Base-by-base conservation (phyloP, 64 coral and sea anemone genomes). In the Cladopsammia gracilis region DNA sequence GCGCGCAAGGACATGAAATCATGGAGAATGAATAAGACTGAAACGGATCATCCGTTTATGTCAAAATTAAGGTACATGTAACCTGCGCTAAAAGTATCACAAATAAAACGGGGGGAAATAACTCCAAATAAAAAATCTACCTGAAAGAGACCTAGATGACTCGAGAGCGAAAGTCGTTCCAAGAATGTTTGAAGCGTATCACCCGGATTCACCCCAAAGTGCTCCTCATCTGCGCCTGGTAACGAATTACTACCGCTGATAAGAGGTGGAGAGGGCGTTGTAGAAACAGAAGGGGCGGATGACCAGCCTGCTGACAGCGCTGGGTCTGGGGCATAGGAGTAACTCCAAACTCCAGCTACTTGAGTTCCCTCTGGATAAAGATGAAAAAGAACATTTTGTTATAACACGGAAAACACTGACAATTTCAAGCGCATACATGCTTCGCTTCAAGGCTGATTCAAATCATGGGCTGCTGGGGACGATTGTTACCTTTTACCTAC, bases 131-230 rank as follows among this genome's bases (percentile, higher is more conserved):
- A 12, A 7, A 56, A 7, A 12, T 56, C 62, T 75, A 99, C 98
- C 98, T 94, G 98, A 93, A 99, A 99, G 25, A 99, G 92, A 88
- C 91, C 82, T 16, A 99, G 94, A 93, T 99, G 95, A 43, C 86
- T 99, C 75, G 92, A 93, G 71, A 99, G 91, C 24, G 94, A 96
- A 3, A 99, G 88, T 24, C 98, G 87, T 58, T 99, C 98, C 18
- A 99, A 95, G 72, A 99, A 99, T 49, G 87, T 96, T 64, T 96
- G 91, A 44, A 99, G 71, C 11, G 94, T 96, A 83, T 99, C 98
- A 14, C 95, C 92, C 11, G 95, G 91, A 10, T 58, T 88, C 53
- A 87, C 77, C 23, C 75, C 76, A 22, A 90, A 87, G 25, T 94
- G 91, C 47, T 93, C 98, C 20, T 87, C 70, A 3, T 93, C 85